phyloP scores from a whole-genome alignment of 2,888 invertebrate genomes.

The Harpalus rufipes region DNA sequence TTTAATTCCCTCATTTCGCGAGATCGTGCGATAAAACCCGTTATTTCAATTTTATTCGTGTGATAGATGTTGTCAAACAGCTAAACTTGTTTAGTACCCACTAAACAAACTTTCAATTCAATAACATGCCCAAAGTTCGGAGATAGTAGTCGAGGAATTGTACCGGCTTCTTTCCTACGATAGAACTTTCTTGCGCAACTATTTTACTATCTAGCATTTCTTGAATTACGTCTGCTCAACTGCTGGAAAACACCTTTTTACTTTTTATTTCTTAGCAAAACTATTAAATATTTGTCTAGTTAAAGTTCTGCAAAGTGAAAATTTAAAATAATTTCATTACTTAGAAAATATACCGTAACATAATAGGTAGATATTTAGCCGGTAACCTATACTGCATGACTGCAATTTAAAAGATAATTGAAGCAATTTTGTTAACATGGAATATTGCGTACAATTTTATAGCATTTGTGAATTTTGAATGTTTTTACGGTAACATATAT shows the following conservation, averaged over 20 bases:
- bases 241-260: neutral
- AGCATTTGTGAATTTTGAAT: no score
- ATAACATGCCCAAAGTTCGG: constrained; percentile 30
- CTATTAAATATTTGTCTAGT: constrained; percentile 1
- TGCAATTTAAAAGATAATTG: no score
- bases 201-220: constrained; percentile 16
- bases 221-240: neutral
- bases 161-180: neutral
- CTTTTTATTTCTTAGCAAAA: neutral
- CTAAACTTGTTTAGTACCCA: constrained; percentile 54
- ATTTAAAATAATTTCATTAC: neutral
- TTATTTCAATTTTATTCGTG: constrained; percentile 52
- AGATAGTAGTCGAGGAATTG: constrained; percentile 1
- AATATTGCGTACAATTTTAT: no score
- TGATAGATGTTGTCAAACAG: constrained; percentile 43
- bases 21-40: constrained; percentile 35
- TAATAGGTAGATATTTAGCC: no score
- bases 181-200: neutral
- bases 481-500: no score
- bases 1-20: constrained; percentile 33
- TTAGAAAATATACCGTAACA: no score
- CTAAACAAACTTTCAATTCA: constrained; percentile 42
- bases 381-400: no score
- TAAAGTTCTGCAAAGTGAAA: neutral
- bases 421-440: no score